phyloP scores from a whole-genome alignment of 2,888 invertebrate genomes.

The Gerris lacustris region DNA sequence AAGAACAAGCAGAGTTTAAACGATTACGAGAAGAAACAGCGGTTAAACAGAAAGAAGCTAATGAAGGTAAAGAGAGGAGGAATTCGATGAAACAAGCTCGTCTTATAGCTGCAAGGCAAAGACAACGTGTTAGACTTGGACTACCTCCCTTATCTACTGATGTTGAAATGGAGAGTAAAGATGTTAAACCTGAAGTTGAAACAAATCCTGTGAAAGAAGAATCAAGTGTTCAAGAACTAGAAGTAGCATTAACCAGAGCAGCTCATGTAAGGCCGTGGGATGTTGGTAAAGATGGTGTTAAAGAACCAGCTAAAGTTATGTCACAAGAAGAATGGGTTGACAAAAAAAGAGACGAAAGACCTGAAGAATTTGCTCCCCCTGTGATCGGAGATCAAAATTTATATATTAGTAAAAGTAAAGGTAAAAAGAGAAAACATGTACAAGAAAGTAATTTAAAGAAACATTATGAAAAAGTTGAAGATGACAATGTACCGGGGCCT shows the following conservation, averaged over 20 bases:
- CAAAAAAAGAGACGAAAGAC: constrained; percentile 58
- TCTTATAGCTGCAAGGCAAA: constrained; percentile 56
- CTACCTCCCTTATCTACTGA: constrained; percentile 46
- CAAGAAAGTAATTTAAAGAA: constrained; percentile 21
- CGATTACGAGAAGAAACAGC: constrained; percentile 58
- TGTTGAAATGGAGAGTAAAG: neutral
- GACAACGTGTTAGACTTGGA: constrained; percentile 60
- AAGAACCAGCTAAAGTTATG: constrained; percentile 41
- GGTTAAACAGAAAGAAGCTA: constrained; percentile 51
- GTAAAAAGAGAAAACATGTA: neutral
- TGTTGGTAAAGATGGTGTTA: constrained; percentile 52
- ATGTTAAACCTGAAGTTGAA: constrained; percentile 24
- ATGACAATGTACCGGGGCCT: neutral
- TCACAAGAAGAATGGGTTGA: constrained; percentile 66
- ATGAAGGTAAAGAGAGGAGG: constrained; percentile 44
- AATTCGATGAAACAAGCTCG: constrained; percentile 56
- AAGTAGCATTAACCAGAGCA: constrained; percentile 32
- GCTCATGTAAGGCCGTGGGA: constrained; percentile 57
- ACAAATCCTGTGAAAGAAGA: constrained; percentile 24
- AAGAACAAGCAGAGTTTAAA: constrained; percentile 67
- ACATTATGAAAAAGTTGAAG: neutral
- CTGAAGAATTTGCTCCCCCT: constrained; percentile 66
- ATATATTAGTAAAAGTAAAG: too few species aligned
- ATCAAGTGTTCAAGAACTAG: constrained; percentile 28
- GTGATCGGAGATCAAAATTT: neutral